Base-by-base conservation (phyloP, 2,888 invertebrate species). In the Alloscopus bannaensis region DNA sequence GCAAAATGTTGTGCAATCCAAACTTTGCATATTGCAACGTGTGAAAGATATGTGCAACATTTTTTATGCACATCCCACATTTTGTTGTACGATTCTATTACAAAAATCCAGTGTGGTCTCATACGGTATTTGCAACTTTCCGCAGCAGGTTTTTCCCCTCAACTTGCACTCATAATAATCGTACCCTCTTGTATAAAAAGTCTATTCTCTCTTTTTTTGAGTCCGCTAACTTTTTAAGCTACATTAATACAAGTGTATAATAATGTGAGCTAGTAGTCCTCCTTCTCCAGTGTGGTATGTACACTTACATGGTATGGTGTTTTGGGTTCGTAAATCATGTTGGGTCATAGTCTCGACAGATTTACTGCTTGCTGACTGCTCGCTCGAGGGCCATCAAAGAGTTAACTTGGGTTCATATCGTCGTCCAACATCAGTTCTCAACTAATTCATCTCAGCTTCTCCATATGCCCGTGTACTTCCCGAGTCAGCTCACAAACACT, bases 361-460 rank as follows among this genome's bases (percentile, higher is more conserved):
- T 85, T 85, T 85, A 85, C 83, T 85, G 83, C 84, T 85, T 85
- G 85, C 83, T 85, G 85, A 85, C 83, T 85, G 84, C 83, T 84
- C 85, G 84, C 85, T 85, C 81, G 85, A 84, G 85, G 85, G 83
- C 84, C 81, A 85, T 85, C 84, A 85, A 85, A 85, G 83, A 83
- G 83, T 84, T 84, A 82, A 83, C 84, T 84, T 83, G 79, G 78
- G 77, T 82, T 81, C 82, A 81, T 81, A 81, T 81, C 81, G 81
- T 83, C 83, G 75, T 68, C 80, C 76, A 81, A 72, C 73, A 72
- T 81, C 76, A 76, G 52, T 71, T 68, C 80, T 73, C 73, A 80
- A 71, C 77, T 71, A 77, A 66, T 69, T 72, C 71, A 76, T 75
- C 59, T 69, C 69, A 60, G 55, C 70, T 69, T 36, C 70, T 60